A percentile compares a stretch with the other conserved stretches of the same genome.
phyloP scores from a whole-genome alignment of 2,888 invertebrate species.

The Gerosis bhagava region DNA sequence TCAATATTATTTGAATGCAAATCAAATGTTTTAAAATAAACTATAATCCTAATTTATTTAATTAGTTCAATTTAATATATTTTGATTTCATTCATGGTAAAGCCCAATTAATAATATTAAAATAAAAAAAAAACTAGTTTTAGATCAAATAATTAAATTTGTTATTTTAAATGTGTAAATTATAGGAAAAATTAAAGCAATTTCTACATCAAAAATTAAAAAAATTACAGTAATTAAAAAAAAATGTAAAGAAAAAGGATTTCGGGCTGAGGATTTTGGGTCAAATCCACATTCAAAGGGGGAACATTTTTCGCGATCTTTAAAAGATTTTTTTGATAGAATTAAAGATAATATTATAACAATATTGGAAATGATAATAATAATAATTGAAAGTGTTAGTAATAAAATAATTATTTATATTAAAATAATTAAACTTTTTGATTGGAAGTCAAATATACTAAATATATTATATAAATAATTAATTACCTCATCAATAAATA shows the following conservation, averaged over 20 bases:
- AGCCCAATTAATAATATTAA: conserved; percentile 76
- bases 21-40: conserved; percentile 66
- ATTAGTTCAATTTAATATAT: conserved; percentile 61
- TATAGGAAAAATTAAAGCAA: conserved; percentile 84
- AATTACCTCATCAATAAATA: conserved; percentile 87
- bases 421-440: conserved; percentile 82
- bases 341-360: conserved; percentile 75
- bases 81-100: conserved; percentile 69
- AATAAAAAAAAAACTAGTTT: conserved; percentile 66
- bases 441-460: conserved; percentile 89
- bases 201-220: conserved; percentile 89
- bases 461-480: conserved; percentile 86
- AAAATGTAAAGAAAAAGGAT: conserved; percentile 76
- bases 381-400: conserved; percentile 49
- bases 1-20: conserved; percentile 67
- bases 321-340: conserved; percentile 81
- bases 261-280: conserved; percentile 59
- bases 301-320: conserved; percentile 84
- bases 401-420: conserved; percentile 82
- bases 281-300: conserved; percentile 83
- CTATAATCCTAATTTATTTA: conserved; percentile 59
- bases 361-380: conserved; percentile 65
- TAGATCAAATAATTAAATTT: conserved; percentile 51
- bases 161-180: conserved; percentile 60
- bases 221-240: conserved; percentile 87